Base-by-base conservation (phyloP, 1,140 invertebrate species). In the Ruditapes philippinarum region DNA sequence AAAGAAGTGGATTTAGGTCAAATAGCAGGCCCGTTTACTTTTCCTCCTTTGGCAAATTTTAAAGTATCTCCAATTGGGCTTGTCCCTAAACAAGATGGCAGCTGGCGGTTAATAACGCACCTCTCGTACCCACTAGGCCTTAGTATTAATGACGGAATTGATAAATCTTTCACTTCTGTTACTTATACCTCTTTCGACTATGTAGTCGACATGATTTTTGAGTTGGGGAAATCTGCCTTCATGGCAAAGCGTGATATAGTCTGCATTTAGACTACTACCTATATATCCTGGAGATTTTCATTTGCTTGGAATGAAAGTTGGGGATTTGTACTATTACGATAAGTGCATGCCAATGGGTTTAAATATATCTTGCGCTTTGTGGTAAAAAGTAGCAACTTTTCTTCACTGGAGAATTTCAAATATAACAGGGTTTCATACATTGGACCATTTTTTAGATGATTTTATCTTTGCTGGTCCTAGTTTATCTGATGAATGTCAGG, bases 21-120 rank as follows among this genome's bases (percentile, higher is more conserved):
- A n/a, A 68, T 88, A 3, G 79, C 84, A 9, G 81, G 76, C 11
- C 86, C 90, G 9, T 91, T 91, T 79, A 9, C 14, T 12, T 38
- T 51, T 12, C 36, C 51, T 4, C 86, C 86, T 38, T 54, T 87
- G 25, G 78, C 49, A 0, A 87, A 82, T 68, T 81, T 88, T 1
- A 60, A 60, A 33, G 28, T 87, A 83, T 79, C 57, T 5, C 89
- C 68, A 19, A 57, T 88, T 31, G 79, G 89, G 9, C 25, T 90
- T 5, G 70, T 90, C 25, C 49, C 89, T 0, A 90, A 88, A 79
- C 70, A 74, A 12, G 80, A 83, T 79, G 84, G 85, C 14, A 45
- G 33, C 62, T 90, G 62, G 57, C 25, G 89, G n/a, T 36, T 90
- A 7, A 88, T 90, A 36, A 79, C 81, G 28, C 89, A 88, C 51